phyloP scores from a whole-genome alignment of 2,113 vertebrate genomes.

The Leucopsar rothschildi region DNA sequence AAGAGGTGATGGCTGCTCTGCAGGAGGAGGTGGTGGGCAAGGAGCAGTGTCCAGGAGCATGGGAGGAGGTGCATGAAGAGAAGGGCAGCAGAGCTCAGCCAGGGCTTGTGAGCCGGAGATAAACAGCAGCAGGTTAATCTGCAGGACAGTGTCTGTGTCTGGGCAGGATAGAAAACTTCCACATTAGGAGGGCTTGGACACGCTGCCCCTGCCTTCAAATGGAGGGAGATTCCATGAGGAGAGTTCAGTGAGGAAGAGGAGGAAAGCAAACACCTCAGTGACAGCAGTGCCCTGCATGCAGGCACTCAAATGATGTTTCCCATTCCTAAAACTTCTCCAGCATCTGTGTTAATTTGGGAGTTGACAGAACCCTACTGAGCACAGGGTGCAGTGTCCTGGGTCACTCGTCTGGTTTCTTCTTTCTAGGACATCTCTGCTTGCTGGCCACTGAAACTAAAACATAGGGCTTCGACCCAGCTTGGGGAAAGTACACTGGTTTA shows the following conservation, averaged over 20 bases:
- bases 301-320: not conserved
- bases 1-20: not conserved
- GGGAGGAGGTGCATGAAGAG: not conserved
- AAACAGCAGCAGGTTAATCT: not conserved
- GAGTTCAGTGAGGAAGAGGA: not conserved
- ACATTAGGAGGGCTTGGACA: not conserved
- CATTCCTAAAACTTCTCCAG: not conserved
- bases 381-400: not conserved
- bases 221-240: not conserved
- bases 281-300: no score
- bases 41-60: not conserved
- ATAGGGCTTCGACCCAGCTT: not conserved
- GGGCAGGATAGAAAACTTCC: not conserved
- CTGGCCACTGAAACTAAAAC: not conserved
- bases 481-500: not conserved
- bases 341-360: not conserved
- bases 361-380: not conserved
- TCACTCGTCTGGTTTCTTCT: not conserved
- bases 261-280: fast-evolving
- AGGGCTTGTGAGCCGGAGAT: not conserved
- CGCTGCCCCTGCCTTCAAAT: fast-evolving
- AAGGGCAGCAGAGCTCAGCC: not conserved
- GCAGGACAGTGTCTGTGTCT: not conserved
- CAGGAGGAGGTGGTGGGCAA: not conserved
- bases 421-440: not conserved